Conservation (phyloP, 92 coral and sea anemone species). For the Zoanthus gigantus region DNA sequence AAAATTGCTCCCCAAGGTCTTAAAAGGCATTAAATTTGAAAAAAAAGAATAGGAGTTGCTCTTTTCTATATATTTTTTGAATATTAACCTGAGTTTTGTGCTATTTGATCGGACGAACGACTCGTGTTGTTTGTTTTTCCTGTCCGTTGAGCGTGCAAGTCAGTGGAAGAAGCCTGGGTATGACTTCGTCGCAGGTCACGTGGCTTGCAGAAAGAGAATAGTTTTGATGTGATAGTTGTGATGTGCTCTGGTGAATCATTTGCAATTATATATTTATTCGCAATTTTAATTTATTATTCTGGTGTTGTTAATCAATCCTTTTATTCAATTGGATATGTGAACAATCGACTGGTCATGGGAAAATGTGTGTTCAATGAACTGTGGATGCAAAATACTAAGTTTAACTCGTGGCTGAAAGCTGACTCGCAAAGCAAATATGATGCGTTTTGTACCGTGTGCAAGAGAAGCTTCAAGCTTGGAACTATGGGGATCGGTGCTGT, state of each 20-base stretch:
- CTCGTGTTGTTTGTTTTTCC: constrained; percentile 28
- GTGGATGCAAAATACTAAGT: constrained; percentile 4
- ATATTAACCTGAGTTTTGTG: constrained; percentile 35
- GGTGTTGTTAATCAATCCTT: constrained; percentile 1
- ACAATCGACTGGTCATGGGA: neutral
- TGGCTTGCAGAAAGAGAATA: neutral
- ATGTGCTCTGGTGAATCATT: neutral
- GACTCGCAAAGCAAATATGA: constrained; percentile 32
- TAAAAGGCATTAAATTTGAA: no score
- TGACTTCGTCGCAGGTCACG: neutral
- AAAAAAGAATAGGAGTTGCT: neutral
- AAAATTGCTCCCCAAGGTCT: neutral
- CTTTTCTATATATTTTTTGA: constrained; percentile 8
- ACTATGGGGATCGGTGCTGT: constrained; percentile 33
- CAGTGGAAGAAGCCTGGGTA: constrained; percentile 31
- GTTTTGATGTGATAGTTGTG: neutral
- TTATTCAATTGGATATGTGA: neutral
- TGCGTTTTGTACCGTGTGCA: constrained; percentile 26
- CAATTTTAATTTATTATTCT: neutral
- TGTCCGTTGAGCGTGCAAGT: constrained; percentile 33
- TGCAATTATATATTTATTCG: neutral
- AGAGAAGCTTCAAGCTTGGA: constrained; percentile 28
- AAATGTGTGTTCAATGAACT: neutral
- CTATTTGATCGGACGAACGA: constrained; percentile 25
- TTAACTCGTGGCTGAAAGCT: constrained; percentile 14